Conservation (phyloP, 64 coral and sea anemone genomes). For the Montipora efflorescens region DNA sequence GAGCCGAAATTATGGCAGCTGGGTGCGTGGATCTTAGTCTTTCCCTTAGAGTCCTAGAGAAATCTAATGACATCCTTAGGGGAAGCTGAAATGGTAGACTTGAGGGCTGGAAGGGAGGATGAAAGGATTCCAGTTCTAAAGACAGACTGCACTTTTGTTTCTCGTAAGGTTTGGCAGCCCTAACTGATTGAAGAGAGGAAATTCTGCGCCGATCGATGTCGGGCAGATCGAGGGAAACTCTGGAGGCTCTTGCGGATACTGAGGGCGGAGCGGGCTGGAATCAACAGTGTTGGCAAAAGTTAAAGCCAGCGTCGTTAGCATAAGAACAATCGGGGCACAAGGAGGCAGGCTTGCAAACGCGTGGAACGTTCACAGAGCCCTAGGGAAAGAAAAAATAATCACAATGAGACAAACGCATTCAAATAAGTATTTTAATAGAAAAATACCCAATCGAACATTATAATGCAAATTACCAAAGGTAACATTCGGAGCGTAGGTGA, state of each 20-base stretch:
- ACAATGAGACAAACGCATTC: background rate
- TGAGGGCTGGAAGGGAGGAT: background rate
- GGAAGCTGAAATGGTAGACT: background rate
- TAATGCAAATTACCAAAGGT: background rate
- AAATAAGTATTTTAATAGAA: background rate
- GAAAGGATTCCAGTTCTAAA: too few species aligned
- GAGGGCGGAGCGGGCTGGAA: background rate
- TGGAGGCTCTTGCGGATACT: background rate
- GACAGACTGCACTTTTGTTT: conserved; percentile 16
- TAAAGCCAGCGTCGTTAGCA: conserved; percentile 38
- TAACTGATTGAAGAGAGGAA: conserved; percentile 8
- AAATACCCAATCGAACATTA: background rate
- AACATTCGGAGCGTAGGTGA: background rate
- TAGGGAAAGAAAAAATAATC: background rate
- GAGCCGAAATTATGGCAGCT: conserved; percentile 10
- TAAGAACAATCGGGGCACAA: conserved; percentile 53
- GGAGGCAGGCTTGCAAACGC: conserved; percentile 20
- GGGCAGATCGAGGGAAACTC: conserved; percentile 22
- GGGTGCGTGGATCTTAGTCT: background rate
- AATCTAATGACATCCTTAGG: conserved; percentile 20
- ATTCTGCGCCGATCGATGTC: conserved; percentile 19
- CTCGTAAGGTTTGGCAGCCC: conserved; percentile 33
- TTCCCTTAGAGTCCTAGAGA: background rate
- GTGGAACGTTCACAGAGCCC: background rate
- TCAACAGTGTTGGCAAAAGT: conserved; percentile 58